phyloP scores from a whole-genome alignment of 2,888 invertebrate species.

The Caenorhabditis becei region DNA sequence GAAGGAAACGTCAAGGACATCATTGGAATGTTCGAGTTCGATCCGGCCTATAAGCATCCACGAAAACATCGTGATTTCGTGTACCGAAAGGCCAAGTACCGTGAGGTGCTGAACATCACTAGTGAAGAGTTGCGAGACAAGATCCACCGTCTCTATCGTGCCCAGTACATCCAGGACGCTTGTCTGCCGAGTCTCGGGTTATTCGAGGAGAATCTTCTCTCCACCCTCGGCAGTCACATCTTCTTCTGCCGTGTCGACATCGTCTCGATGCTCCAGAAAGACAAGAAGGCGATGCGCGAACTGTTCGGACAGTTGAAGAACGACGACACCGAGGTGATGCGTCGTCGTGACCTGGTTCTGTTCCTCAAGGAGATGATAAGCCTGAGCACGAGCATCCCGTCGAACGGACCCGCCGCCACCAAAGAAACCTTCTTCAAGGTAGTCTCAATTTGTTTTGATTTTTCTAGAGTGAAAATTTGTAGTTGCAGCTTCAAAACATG shows the following conservation, averaged over 20 bases:
- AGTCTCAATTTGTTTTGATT: background rate
- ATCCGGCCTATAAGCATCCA: slow-evolving; percentile 86
- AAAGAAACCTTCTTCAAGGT: slow-evolving; percentile 97
- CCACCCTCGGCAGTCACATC: slow-evolving; percentile 97
- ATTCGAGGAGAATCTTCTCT: slow-evolving; percentile 98
- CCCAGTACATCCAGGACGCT: slow-evolving; percentile 98
- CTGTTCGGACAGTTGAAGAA: slow-evolving; percentile 94
- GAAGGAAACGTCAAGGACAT: slow-evolving; percentile 86
- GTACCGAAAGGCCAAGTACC: slow-evolving; percentile 88
- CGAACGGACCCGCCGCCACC: slow-evolving; percentile 92
- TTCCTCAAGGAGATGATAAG: slow-evolving; percentile 99
- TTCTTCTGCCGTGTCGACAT: slow-evolving; percentile 99
- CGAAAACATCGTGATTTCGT: slow-evolving; percentile 94
- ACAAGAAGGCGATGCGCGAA: slow-evolving; percentile 95
- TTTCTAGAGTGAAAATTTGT: slow-evolving; percentile 4
- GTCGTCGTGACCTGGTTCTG: slow-evolving; percentile 93
- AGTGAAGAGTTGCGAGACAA: slow-evolving; percentile 94
- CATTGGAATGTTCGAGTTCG: slow-evolving; percentile 94
- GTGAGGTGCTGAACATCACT: slow-evolving; percentile 90
- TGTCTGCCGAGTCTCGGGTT: slow-evolving; percentile 98
- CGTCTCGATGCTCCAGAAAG: slow-evolving; percentile 94
- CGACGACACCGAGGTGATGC: slow-evolving; percentile 89
- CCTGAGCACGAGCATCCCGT: slow-evolving; percentile 98
- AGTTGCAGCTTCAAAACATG: slow-evolving; percentile 72
- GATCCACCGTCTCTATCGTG: slow-evolving; percentile 99